Evolutionary conservation across 2,113 vertebrate genomes (phyloP).

Genomic region (Paramormyrops kingsleyae): DNA sequence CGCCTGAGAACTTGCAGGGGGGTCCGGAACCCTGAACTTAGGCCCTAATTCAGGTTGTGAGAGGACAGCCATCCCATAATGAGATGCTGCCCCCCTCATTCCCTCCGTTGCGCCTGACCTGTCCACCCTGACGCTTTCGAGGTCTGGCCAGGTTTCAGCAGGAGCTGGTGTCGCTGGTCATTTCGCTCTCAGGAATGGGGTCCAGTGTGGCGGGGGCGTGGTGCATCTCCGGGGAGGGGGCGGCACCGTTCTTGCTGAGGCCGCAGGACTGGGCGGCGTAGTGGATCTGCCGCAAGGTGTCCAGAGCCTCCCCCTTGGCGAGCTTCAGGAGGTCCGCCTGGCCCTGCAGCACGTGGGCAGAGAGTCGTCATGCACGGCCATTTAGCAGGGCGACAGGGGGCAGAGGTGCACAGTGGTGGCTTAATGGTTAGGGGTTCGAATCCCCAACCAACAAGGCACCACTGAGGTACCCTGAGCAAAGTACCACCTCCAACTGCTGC

Average conservation of each 20-base stretch:
- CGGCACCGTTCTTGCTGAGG: slow-evolving; percentile 70
- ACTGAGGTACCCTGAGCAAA: no score
- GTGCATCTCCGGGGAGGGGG: slow-evolving; percentile 50
- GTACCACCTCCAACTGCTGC: no score
- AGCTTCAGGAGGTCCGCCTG: slow-evolving; percentile 85
- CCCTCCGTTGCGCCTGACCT: not conserved
- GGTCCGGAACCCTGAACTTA: not conserved
- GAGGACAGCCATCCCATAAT: not conserved
- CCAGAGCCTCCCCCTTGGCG: slow-evolving; percentile 75
- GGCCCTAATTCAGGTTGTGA: not conserved
- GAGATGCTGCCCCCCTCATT: not conserved
- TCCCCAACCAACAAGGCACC: no score
- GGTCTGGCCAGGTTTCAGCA: slow-evolving; percentile 45
- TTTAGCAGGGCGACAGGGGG: not conserved
- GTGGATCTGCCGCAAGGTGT: slow-evolving; percentile 84
- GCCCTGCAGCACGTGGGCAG: slow-evolving; percentile 55
- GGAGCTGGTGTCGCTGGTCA: slow-evolving; percentile 44
- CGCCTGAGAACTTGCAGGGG: not conserved
- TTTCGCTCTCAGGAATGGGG: slow-evolving; percentile 63
- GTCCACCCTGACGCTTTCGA: not conserved
- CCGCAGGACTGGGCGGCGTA: slow-evolving; percentile 81
- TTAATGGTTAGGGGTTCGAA: no score
- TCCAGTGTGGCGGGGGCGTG: slow-evolving; percentile 44
- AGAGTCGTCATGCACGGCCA: not conserved
- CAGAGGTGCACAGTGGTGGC: no score